phyloP scores from a whole-genome alignment of 2,113 vertebrate species.

The Ramphastos sulfuratus region DNA sequence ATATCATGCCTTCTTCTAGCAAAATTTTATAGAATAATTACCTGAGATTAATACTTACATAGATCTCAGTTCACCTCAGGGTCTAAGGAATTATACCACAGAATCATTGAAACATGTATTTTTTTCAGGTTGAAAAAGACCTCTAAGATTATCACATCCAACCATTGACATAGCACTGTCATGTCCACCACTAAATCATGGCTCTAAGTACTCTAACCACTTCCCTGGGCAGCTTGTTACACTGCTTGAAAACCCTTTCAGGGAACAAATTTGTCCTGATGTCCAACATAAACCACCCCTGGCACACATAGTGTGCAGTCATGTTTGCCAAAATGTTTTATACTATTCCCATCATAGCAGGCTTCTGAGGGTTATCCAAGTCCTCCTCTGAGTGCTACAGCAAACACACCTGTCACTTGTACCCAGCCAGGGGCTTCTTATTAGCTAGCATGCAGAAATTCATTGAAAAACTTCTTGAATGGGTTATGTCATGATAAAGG shows the following conservation, averaged over 20 bases:
- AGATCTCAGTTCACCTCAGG: neutral
- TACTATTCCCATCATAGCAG: neutral
- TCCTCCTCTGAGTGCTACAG: neutral
- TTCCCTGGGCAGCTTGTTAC: too few relatives aligned
- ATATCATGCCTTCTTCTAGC: neutral
- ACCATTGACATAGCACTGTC: too few relatives aligned
- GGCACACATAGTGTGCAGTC: neutral
- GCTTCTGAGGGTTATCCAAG: neutral
- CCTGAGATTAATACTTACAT: neutral
- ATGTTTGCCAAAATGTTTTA: neutral
- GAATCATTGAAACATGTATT: too few relatives aligned
- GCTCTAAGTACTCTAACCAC: too few relatives aligned
- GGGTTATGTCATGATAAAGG: neutral
- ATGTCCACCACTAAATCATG: too few relatives aligned
- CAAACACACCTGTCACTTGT: neutral
- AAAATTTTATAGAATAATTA: neutral
- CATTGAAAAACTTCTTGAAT: neutral
- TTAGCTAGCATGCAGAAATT: neutral
- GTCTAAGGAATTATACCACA: neutral
- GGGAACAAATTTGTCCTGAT: too few relatives aligned
- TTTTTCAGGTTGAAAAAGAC: too few relatives aligned
- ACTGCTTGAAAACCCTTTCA: too few relatives aligned
- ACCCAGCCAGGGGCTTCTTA: neutral
- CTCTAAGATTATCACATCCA: too few relatives aligned
- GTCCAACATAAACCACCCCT: too few relatives aligned